Base-by-base conservation (phyloP, 2,888 invertebrate species). In the Meteorus colon region DNA sequence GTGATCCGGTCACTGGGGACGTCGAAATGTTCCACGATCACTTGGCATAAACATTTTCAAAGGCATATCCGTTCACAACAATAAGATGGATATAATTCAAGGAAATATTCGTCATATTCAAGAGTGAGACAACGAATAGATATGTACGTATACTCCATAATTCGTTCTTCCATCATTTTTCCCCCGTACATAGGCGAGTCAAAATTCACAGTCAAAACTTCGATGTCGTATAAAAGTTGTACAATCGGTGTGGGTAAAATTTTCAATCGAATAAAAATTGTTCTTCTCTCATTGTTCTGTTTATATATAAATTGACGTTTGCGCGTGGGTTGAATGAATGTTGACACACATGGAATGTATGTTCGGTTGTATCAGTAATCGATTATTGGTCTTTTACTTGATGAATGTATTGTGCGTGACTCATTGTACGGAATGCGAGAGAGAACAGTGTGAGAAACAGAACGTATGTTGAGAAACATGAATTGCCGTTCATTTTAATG, bases 81-180 rank as follows among this genome's bases (percentile, higher is more conserved):
- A 86, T 88, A 86, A 88, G 85, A 85, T 85, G 84, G 82, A 83
- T 83, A 84, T 86, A 87, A 86, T 85, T 87, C 85, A 84, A 83
- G 83, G 83, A 81, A 83, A 83, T 82, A 83, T 84, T 84, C 84
- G 82, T 85, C 84, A 86, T 82, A 79, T 82, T 82, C 82, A 75
- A 71, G 6, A 77, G 80, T 79, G 78, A 67, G 75, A 78, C 76
- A 79, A 81, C 81, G 79, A 62, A 67, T 70, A 45, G 48, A 62
- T 62, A 73, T 78, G 77, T 77, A 78, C 75, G 75, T 68, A 69
- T 65, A 24, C 12, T 66, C n/a, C 75, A 73, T 68, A 76, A 66
- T 19, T 16, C 51, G 41, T 77, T 59, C 59, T 62, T 59, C 62
- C 63, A 27, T 45, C 8, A 77, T 51, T 62, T 59, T 59, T 45